Conservation (phyloP, 2,113 vertebrate genomes). For the Uria lomvia region DNA sequence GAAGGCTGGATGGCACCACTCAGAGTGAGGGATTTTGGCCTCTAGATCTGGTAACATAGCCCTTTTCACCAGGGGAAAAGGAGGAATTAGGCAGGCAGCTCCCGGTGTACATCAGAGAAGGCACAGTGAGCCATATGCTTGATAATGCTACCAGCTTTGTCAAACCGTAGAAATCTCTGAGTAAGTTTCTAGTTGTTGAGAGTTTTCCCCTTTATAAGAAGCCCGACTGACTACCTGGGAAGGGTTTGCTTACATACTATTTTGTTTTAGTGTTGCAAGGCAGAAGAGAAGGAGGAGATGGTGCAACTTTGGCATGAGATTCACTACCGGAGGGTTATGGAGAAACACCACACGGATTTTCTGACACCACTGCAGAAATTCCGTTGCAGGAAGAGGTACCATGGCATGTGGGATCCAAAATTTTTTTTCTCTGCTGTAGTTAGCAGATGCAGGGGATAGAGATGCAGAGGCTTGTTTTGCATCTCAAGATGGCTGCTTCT, state of each 20-base stretch:
- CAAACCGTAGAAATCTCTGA: background rate
- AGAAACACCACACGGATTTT: background rate
- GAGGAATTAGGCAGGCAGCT: background rate
- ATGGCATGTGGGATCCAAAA: rapidly evolving
- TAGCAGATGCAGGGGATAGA: background rate
- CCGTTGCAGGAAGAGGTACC: constrained; percentile 70
- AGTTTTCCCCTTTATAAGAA: background rate
- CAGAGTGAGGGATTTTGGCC: background rate
- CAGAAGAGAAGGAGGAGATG: constrained; percentile 61
- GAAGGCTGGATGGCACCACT: background rate
- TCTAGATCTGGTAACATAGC: background rate
- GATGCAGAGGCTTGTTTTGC: background rate
- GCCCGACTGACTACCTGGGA: background rate
- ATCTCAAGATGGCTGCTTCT: background rate
- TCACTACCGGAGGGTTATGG: constrained; percentile 55
- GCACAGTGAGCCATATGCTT: background rate
- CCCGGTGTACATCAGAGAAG: background rate
- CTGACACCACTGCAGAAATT: constrained; percentile 69
- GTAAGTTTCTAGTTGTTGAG: background rate
- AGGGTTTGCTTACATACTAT: background rate
- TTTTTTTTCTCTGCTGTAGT: background rate
- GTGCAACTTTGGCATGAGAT: constrained; percentile 71
- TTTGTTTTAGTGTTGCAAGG: constrained; percentile 40
- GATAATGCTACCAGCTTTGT: background rate
- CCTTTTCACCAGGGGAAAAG: background rate